phyloP scores from a whole-genome alignment of 2,797 vertebrate genomes.

The Girardinus metallicus region DNA sequence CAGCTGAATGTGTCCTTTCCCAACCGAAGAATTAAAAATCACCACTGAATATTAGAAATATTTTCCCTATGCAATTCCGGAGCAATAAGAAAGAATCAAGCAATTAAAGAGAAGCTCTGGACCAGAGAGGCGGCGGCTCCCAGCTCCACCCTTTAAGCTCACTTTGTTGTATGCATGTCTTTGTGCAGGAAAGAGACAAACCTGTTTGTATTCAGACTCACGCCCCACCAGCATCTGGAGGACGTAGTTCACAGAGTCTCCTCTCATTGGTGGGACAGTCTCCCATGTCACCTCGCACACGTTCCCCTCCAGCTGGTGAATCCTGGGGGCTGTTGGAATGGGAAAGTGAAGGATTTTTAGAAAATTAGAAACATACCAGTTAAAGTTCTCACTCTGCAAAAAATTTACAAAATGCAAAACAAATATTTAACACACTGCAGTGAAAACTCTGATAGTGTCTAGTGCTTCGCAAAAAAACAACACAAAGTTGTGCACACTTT shows the following conservation, averaged over 20 bases:
- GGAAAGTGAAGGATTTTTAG: background rate
- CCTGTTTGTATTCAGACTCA: constrained; percentile 98
- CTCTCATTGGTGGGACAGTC: constrained; percentile 92
- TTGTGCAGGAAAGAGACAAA: constrained; percentile 36
- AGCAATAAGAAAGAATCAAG: constrained; percentile 2
- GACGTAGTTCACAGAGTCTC: constrained; percentile 91
- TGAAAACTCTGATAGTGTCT: background rate
- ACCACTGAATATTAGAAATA: constrained; percentile 10
- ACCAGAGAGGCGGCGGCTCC: background rate
- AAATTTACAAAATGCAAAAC: background rate
- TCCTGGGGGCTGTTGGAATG: constrained; percentile 86
- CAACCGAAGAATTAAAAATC: constrained; percentile 6
- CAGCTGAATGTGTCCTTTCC: constrained; percentile 2
- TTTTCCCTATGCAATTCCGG: constrained; percentile 5
- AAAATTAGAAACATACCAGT: background rate
- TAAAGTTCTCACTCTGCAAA: background rate
- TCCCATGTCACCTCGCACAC: constrained; percentile 97
- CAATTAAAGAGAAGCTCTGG: background rate
- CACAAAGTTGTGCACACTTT: background rate
- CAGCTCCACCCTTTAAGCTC: background rate
- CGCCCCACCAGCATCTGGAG: constrained; percentile 94
- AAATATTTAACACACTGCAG: background rate
- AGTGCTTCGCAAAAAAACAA: no score
- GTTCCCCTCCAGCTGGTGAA: constrained; percentile 93
- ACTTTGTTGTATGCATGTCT: background rate